Evolutionary conservation across 2,888 invertebrate genomes (phyloP), one percentile per base, ranked within the genome.

Genomic region (Limenitis camilla): DNA sequence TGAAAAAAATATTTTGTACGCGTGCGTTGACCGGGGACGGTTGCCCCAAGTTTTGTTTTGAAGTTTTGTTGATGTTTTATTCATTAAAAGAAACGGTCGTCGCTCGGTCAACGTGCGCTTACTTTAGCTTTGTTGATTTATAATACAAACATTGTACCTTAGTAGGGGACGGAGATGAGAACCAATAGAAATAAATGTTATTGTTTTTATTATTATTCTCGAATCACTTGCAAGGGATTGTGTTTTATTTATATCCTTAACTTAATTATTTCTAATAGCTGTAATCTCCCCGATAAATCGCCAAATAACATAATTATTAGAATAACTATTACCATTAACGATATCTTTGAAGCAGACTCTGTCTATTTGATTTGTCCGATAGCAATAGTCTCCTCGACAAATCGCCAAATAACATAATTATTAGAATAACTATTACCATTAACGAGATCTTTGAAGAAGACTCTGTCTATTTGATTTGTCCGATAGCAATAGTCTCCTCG

Each of bases 141-240:
- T 79, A 64, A 75, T 83, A 81, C 57, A 59, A 78, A 78, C 75
- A 78, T 76, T 86, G 84, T 87, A 86, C 86, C 86, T 87, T 70
- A 68, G 74, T 86, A 86, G 85, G 73, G 68, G 71, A 69, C 75
- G 76, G 74, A 74, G 81, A 77, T 81, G 78, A 80, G 83, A 85
- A 86, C 83, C 85, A 83, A 87, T 84, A 86, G 84, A 71, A 65
- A 81, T 84, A 85, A 82, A 86, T 80, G 84, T 85, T 85, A 82
- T 85, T 81, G 82, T 85, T 86, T 82, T 82, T 76, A 82, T 84
- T 81, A 83, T 81, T 80, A 86, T 81, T 85, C 85, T 86, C 78
- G 82, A 81, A 81, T 86, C 86, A 87, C 86, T 87, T 86, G 83
- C 86, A 85, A 82, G 64, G 65, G 63, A 64, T 58, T 65, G 77